Percentiles rank a stretch among this genome's conserved stretches.
These are phyloP conservation scores for Bibio marci DNA, from an alignment of 2,888 invertebrate genomes.

Conservation along the genomic window DNA sequence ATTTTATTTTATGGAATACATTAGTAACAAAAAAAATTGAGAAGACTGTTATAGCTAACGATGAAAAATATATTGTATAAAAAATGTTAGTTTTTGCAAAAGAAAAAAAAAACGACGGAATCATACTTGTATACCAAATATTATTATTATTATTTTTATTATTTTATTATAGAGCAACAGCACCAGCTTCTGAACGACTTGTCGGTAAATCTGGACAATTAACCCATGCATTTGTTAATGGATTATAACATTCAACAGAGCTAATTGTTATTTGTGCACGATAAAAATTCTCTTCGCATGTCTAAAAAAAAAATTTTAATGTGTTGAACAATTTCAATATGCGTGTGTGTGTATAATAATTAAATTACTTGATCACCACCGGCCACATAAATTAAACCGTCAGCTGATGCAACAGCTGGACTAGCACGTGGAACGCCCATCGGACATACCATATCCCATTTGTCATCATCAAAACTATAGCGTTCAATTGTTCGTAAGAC, in stretches of 20 bases:
- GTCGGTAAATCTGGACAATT: slow-evolving; percentile 63
- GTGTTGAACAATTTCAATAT: neutral
- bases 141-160: too few relatives aligned
- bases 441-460: slow-evolving; percentile 61
- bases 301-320: slow-evolving; percentile 20
- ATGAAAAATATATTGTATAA: too few relatives aligned
- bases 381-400: slow-evolving; percentile 65
- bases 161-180: slow-evolving; percentile 64
- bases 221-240: slow-evolving; percentile 58
- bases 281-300: slow-evolving; percentile 65
- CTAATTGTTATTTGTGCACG: slow-evolving; percentile 70
- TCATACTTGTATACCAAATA: too few relatives aligned
- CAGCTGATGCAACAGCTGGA: slow-evolving; percentile 70
- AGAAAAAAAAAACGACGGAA: too few relatives aligned
- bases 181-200: slow-evolving; percentile 74
- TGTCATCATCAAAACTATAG: slow-evolving; percentile 33
- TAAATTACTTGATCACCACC: slow-evolving; percentile 53
- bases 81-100: too few relatives aligned
- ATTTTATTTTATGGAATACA: too few relatives aligned
- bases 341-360: too few relatives aligned
- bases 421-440: slow-evolving; percentile 62
- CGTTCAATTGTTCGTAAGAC: slow-evolving; percentile 66
- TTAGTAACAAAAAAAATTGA: too few relatives aligned
- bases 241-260: slow-evolving; percentile 72
- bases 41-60: too few relatives aligned